These are phyloP conservation scores for Bufo bufo DNA, from an alignment of 2,113 vertebrate species.

Conservation along the genomic window DNA sequence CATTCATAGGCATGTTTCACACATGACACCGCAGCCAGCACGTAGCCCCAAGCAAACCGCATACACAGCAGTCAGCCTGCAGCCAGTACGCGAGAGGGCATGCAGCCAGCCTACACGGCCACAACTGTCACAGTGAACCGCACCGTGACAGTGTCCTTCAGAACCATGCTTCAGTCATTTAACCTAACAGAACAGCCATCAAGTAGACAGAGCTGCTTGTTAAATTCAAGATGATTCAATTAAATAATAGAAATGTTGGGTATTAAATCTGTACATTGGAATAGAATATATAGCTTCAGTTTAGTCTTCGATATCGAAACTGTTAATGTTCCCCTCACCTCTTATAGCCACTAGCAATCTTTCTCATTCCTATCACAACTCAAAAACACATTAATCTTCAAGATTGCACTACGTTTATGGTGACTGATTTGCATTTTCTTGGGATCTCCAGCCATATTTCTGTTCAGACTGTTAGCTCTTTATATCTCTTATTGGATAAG, in stretches of 20 bases:
- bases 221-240: background rate
- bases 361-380: conserved; percentile 25
- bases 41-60: too few relatives aligned
- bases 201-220: background rate
- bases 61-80: too few relatives aligned
- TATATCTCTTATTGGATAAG: background rate
- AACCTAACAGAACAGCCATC: background rate
- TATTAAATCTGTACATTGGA: background rate
- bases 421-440: background rate
- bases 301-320: background rate
- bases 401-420: background rate
- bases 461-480: background rate
- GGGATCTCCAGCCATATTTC: background rate
- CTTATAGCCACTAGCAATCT: background rate
- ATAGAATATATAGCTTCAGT: background rate
- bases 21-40: too few relatives aligned
- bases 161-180: background rate
- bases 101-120: too few relatives aligned
- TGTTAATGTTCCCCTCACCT: background rate
- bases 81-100: too few relatives aligned
- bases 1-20: too few relatives aligned
- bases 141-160: background rate
- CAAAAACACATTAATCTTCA: conserved; percentile 12
- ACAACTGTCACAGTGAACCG: too few relatives aligned
- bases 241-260: background rate